Base-by-base conservation (phyloP, 2,113 vertebrate genomes). In the Brachyistius frenatus region DNA sequence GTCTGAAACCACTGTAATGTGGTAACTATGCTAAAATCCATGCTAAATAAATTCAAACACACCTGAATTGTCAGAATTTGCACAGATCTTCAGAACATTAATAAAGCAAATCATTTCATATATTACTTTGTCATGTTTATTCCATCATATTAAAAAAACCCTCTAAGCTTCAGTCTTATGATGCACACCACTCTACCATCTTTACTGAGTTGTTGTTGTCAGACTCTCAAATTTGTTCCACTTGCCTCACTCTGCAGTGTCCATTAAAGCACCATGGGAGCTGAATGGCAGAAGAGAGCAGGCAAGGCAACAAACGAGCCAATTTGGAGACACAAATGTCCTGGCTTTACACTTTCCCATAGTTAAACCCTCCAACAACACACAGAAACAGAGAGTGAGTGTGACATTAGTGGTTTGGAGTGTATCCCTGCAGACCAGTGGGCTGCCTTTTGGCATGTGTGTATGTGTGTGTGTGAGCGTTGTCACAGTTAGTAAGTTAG, bases 271-370 rank as follows among this genome's bases (percentile, higher is more conserved):
- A 56, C 80, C 44, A 23, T 63, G 44, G 86, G 80, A 77, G 72
- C 49, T 44, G 78, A 72, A 82, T 53, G 66, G 61, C 65, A 56
- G 80, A 69, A 31, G 36, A 63, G 72, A 69, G 68, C 37, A 67
- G 73, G 63, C 47, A 74, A 64, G 54, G 81, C 76, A 79, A 86
- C 75, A 88, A 86, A 91, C 35, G 64, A 90, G 87, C 89, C 88
- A 90, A 93, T 93, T 93, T 92, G 66, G 57, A 87, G 76, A 70
- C 83, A 87, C 82, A 88, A 90, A 83, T 91, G 87, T 65, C 58
- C 65, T 16, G 36, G 77, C 81, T 69, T 85, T 64, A 85, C 74
- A 74, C 84, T 87, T 83, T 89, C 81, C 80, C 82, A 81, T 88
- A 83, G 80, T 91, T 92, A 87, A 89, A 86, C 49, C 85, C 56